Base-by-base conservation (phyloP, 2,888 invertebrate species). In the Drosophila emarginata region DNA sequence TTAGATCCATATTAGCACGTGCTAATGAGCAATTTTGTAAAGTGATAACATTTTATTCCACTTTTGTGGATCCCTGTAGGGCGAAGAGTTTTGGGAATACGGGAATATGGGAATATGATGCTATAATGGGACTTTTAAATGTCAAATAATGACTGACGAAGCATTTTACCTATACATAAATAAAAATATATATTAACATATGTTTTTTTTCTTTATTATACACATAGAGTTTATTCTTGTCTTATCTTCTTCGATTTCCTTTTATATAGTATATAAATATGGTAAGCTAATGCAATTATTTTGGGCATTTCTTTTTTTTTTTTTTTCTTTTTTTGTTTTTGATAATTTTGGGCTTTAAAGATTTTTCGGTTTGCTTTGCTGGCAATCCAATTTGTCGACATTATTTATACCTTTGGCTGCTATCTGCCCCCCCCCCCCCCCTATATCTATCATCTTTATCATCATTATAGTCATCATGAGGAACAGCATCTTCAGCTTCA, bases 21-120 rank as follows among this genome's bases (percentile, higher is more conserved):
- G 81, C 83, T 85, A 79, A 88, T 82, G 85, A 87, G 81, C 81
- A 87, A 88, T 88, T 88, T 88, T 77, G 75, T 85, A 78, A 87
- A 86, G 84, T 87, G 87, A 87, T 85, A 85, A 87, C 77, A 80
- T 79, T 79, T 81, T 80, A 79, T 77, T 74, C 76, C 74, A 63
- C 75, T 73, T 67, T 72, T 61, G 52, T 62, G 67, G 61, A 65
- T 61, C 39, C 62, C 65, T 62, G 51, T 53, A 36, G 65, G 63
- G 32, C 40, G 45, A 6, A 21, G 59, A 15, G 28, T 54, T 53
- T 54, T 40, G 58, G 39, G 58, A 51, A n/a, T 21, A 7, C 61
- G 37, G 57, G 52, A 58, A 11, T 21, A 11, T 67, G 37, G 62
- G 52, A 58, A 21, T 51, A 54, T 23, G 28, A 52, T 52, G 26